These are phyloP conservation scores for Pristionchus pacificus DNA, from an alignment of 1,140 invertebrate species.

Conservation along the genomic window DNA sequence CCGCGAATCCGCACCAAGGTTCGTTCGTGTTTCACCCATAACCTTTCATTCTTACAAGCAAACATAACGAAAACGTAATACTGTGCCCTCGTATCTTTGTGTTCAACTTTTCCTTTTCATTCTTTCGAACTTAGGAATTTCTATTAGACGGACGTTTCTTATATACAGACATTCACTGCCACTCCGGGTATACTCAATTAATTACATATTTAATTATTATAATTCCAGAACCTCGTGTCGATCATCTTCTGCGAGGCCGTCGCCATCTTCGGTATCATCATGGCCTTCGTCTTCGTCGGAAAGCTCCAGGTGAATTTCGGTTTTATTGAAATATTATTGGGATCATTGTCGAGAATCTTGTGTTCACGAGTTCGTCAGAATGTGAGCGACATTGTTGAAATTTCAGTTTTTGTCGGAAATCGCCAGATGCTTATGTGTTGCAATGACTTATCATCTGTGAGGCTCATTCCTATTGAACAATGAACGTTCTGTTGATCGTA, in stretches of 20 bases:
- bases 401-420: neutral
- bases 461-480: too few relatives aligned
- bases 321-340: too few relatives aligned
- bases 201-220: neutral
- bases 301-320: conserved; percentile 70
- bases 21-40: neutral
- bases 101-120: too few relatives aligned
- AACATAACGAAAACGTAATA: too few relatives aligned
- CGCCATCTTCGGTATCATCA: conserved; percentile 96
- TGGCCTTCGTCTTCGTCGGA: conserved; percentile 88
- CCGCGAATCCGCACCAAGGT: conserved; percentile 93
- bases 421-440: neutral
- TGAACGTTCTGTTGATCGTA: too few relatives aligned
- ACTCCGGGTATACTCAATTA: too few relatives aligned
- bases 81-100: too few relatives aligned
- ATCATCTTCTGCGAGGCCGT: conserved; percentile 99
- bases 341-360: neutral
- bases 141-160: too few relatives aligned
- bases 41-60: neutral
- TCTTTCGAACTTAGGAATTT: too few relatives aligned
- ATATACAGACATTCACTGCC: too few relatives aligned
- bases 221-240: conserved; percentile 79
- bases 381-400: neutral
- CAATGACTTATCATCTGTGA: too few relatives aligned
- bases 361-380: neutral